A percentile compares a stretch with the other conserved stretches of the same genome.
These are phyloP conservation scores for Amaurobius ferox DNA, from an alignment of 2,888 invertebrate species.

Conservation along the genomic window DNA sequence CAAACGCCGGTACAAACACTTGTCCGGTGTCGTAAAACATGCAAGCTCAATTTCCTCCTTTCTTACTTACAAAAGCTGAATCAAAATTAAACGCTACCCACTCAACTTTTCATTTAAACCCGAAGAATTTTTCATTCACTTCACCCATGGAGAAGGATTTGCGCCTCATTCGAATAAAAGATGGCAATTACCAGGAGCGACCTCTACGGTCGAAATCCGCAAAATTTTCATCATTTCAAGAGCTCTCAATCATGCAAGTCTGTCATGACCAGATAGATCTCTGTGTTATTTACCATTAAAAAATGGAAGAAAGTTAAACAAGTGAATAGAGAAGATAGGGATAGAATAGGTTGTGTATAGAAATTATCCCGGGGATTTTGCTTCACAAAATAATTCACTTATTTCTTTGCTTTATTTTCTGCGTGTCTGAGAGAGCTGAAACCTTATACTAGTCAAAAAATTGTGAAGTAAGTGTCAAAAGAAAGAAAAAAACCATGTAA, in stretches of 20 bases:
- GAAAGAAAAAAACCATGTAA: not conserved
- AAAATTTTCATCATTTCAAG: constrained; percentile 21
- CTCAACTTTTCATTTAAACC: not conserved
- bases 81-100: not conserved
- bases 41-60: too few relatives aligned
- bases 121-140: not conserved
- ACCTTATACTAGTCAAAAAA: constrained; percentile 4
- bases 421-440: not conserved
- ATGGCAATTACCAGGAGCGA: constrained; percentile 51
- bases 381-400: not conserved
- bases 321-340: not conserved
- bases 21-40: too few relatives aligned
- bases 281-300: constrained; percentile 11
- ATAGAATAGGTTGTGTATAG: not conserved
- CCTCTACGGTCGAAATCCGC: constrained; percentile 19
- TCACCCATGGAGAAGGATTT: not conserved
- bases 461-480: not conserved
- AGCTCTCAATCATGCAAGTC: constrained; percentile 27
- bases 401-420: not conserved
- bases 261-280: constrained; percentile 15
- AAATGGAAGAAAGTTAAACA: not conserved
- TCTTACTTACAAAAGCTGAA: too few relatives aligned
- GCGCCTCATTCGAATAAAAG: constrained; percentile 33
- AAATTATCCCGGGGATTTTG: not conserved
- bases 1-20: too few relatives aligned